A percentile compares a stretch with the other conserved stretches of the same genome.
Evolutionary conservation across 1,140 invertebrate species (phyloP).

Genomic region (Drosophila novamexicana): DNA sequence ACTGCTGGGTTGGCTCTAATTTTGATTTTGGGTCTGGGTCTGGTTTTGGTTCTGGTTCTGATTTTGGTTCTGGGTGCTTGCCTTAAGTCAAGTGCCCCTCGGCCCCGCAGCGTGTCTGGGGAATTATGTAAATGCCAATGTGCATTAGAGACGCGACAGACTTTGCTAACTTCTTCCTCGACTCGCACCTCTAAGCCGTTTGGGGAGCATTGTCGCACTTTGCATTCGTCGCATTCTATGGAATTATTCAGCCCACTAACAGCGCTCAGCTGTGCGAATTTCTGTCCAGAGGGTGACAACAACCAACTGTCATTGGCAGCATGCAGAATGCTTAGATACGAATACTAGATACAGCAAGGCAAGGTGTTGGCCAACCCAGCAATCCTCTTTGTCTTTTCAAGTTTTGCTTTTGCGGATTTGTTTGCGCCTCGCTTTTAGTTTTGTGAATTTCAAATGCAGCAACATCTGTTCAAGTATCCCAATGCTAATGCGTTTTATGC

Average conservation of each 20-base stretch:
- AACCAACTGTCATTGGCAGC: constrained; percentile 69
- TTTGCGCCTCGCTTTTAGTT: constrained; percentile 69
- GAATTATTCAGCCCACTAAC: constrained; percentile 66
- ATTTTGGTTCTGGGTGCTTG: constrained; percentile 40
- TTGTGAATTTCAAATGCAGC: constrained; percentile 80
- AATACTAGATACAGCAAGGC: constrained; percentile 18
- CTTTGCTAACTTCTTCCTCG: constrained; percentile 24
- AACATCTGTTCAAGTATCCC: constrained; percentile 82
- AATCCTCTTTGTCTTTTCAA: constrained; percentile 55
- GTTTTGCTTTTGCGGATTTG: constrained; percentile 49
- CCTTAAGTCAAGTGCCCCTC: constrained; percentile 61
- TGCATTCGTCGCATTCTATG: constrained; percentile 34
- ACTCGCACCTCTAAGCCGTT: constrained; percentile 25
- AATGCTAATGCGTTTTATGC: constrained; percentile 50
- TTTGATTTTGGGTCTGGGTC: constrained; percentile 25
- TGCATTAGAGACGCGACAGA: constrained; percentile 66
- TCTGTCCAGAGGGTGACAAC: constrained; percentile 63
- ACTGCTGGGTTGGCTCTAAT: constrained; percentile 20
- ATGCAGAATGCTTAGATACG: constrained; percentile 12
- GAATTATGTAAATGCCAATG: constrained; percentile 76
- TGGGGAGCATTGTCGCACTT: constrained; percentile 32
- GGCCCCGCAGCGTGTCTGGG: constrained; percentile 34
- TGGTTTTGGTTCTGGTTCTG: constrained; percentile 6
- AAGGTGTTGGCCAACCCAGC: constrained; percentile 53
- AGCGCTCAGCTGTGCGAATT: constrained; percentile 74